A percentile compares a stretch with the other conserved stretches of the same genome.
Evolutionary conservation across 2,797 vertebrate genomes (phyloP).

Genomic region (Parauchenoglanis punctatus): DNA sequence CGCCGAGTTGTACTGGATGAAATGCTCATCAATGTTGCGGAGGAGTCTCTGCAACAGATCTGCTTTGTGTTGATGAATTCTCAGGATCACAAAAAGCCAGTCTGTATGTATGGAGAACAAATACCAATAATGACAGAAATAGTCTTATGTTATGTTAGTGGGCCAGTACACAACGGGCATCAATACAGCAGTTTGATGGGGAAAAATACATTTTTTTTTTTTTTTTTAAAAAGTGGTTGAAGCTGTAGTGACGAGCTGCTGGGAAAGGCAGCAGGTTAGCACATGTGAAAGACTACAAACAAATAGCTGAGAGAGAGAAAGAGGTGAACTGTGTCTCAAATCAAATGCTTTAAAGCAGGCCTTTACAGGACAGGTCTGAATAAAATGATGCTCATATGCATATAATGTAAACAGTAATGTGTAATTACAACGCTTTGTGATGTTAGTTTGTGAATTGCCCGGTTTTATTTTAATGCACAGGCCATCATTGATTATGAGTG

Average conservation of each 20-base stretch:
- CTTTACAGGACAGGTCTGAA: neutral
- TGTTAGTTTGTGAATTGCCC: neutral
- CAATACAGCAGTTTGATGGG: neutral
- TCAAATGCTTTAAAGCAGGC: neutral
- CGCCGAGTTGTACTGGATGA: too few relatives aligned
- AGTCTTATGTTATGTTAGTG: neutral
- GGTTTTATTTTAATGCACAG: neutral
- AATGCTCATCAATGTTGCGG: neutral
- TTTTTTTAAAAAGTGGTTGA: neutral
- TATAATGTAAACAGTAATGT: neutral
- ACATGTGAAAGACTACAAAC: too few relatives aligned
- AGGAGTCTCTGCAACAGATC: neutral
- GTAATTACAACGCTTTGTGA: neutral
- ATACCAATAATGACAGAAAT: constrained; percentile 5
- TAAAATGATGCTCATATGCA: neutral
- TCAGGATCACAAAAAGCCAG: neutral
- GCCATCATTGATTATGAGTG: neutral
- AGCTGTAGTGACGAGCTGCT: neutral
- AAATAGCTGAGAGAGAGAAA: too few relatives aligned
- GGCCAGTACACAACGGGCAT: neutral
- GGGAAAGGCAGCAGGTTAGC: too few relatives aligned
- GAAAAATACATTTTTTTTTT: too few relatives aligned
- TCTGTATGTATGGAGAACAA: neutral
- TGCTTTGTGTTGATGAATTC: neutral
- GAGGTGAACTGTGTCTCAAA: neutral